Evolutionary conservation across 1,140 invertebrate species (phyloP).

Genomic region (Hylyphantes graminicola): DNA sequence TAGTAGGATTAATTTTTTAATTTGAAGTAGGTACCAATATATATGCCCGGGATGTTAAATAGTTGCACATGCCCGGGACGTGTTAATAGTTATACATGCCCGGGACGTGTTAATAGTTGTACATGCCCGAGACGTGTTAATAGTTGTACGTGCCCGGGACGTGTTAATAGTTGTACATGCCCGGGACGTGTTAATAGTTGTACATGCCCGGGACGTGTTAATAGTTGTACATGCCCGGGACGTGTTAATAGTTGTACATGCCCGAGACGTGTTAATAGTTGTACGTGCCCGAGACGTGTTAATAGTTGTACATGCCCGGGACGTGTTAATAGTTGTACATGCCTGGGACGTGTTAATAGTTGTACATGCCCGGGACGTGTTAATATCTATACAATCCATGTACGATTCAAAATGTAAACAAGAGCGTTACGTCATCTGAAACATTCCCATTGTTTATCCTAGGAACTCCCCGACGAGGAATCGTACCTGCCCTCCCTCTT

Average conservation of each 20-base stretch:
- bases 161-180: too few relatives aligned
- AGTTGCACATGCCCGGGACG: too few relatives aligned
- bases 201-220: too few relatives aligned
- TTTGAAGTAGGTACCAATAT: too few relatives aligned
- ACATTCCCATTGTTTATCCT: slow-evolving; percentile 1
- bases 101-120: too few relatives aligned
- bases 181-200: too few relatives aligned
- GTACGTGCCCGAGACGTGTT: neutral
- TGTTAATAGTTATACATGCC: too few relatives aligned
- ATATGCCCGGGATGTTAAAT: too few relatives aligned
- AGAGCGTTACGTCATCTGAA: neutral
- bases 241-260: too few relatives aligned
- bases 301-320: neutral
- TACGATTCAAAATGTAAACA: neutral
- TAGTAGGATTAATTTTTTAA: slow-evolving; percentile 71
- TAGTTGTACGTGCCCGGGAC: too few relatives aligned
- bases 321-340: neutral
- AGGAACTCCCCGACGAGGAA: slow-evolving; percentile 83
- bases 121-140: too few relatives aligned
- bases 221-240: too few relatives aligned
- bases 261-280: neutral
- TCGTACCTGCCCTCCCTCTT: slow-evolving; percentile 87
- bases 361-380: neutral
- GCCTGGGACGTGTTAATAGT: neutral
- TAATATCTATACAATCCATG: neutral